Conservation (phyloP, 2,888 invertebrate species). For the Agriopis leucophaearia region DNA sequence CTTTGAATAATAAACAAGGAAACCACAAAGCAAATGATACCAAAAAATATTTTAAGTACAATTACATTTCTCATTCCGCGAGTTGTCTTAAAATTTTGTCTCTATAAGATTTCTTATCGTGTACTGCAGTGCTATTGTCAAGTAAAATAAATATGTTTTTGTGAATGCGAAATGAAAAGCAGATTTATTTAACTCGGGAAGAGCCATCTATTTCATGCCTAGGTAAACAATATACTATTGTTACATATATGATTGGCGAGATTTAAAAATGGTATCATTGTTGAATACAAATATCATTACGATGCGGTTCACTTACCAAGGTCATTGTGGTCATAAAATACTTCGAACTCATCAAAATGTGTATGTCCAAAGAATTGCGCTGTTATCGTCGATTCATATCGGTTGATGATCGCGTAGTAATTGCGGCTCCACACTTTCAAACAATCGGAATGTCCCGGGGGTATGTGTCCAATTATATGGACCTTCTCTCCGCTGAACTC, state of each 20-base stretch:
- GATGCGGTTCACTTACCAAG: conserved; percentile 84
- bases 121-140: too few species aligned
- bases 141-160: too few species aligned
- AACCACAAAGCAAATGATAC: too few species aligned
- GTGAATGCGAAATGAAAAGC: too few species aligned
- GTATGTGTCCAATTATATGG: conserved; percentile 98
- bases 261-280: conserved; percentile 6
- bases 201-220: too few species aligned
- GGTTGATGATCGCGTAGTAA: conserved; percentile 94
- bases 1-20: too few species aligned
- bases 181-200: too few species aligned
- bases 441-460: conserved; percentile 97
- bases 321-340: conserved; percentile 95
- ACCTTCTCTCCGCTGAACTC: conserved; percentile 98
- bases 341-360: conserved; percentile 97
- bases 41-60: too few species aligned
- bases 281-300: conserved; percentile 7
- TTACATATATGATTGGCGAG: background rate
- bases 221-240: conserved; percentile 42
- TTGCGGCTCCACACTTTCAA: conserved; percentile 98
- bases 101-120: too few species aligned
- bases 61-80: too few species aligned
- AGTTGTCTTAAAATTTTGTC: too few species aligned
- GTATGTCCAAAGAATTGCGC: conserved; percentile 98
- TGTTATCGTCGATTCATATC: conserved; percentile 95